A percentile compares a stretch with the other conserved stretches of the same genome.
These are phyloP conservation scores for Allolobophora icterica DNA, from an alignment of 2,888 invertebrate genomes.

Conservation along the genomic window DNA sequence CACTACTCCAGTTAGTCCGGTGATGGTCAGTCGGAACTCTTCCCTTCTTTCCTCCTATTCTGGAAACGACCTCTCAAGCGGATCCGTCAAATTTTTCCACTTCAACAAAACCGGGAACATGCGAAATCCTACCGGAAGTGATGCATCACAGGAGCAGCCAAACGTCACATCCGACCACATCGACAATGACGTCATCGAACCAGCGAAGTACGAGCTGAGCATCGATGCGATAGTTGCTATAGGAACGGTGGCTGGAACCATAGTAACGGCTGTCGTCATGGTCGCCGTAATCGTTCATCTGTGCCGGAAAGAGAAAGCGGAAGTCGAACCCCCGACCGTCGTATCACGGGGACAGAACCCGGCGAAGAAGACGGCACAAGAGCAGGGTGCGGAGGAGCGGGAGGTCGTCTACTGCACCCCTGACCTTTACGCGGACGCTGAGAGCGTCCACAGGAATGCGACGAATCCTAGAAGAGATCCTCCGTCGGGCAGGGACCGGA, in stretches of 20 bases:
- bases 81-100: neutral
- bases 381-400: neutral
- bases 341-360: neutral
- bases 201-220: neutral
- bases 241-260: neutral
- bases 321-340: neutral
- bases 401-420: constrained; percentile 23
- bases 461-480: neutral
- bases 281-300: constrained; percentile 18
- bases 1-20: neutral
- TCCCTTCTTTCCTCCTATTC: neutral
- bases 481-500: neutral
- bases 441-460: neutral
- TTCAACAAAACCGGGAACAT: neutral
- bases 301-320: neutral
- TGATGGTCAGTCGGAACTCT: neutral
- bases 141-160: neutral
- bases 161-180: neutral
- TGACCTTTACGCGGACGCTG: neutral
- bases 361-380: neutral
- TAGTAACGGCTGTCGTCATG: constrained; percentile 9
- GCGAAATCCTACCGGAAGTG: neutral
- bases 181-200: neutral
- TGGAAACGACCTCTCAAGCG: neutral
- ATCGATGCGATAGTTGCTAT: constrained; percentile 9